phyloP scores from a whole-genome alignment of 2,113 vertebrate species.

The Muntiacus reevesi region DNA sequence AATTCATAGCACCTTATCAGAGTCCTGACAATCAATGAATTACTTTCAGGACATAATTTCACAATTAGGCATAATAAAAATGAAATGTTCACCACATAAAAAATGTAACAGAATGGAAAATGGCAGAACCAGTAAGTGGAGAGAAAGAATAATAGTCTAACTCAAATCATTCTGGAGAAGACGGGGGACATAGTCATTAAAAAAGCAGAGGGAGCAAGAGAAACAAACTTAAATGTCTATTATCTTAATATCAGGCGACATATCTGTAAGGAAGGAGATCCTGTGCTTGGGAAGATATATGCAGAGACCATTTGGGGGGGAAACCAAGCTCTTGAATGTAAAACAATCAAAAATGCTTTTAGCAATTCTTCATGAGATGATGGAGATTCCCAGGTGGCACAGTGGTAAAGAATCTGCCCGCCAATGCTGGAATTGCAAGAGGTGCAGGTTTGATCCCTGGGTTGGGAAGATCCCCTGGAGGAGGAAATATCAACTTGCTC shows the following conservation, averaged over 20 bases:
- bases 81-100: background rate
- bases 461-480: background rate
- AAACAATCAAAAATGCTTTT: background rate
- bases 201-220: too few relatives aligned
- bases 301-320: background rate
- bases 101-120: background rate
- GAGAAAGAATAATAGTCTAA: background rate
- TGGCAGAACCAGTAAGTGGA: too few relatives aligned
- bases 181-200: too few relatives aligned
- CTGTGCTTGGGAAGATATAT: background rate
- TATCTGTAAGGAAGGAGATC: background rate
- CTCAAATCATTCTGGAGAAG: background rate
- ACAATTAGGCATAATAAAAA: background rate
- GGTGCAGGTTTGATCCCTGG: background rate
- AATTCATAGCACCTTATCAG: background rate
- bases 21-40: background rate
- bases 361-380: background rate
- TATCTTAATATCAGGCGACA: background rate
- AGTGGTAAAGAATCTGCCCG: background rate
- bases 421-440: fast-evolving
- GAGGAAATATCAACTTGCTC: background rate
- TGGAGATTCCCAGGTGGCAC: background rate
- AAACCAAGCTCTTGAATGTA: background rate
- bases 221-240: background rate
- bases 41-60: background rate